Evolutionary conservation across 2,888 invertebrate genomes (phyloP).

Genomic region (Trachelus tabidus): DNA sequence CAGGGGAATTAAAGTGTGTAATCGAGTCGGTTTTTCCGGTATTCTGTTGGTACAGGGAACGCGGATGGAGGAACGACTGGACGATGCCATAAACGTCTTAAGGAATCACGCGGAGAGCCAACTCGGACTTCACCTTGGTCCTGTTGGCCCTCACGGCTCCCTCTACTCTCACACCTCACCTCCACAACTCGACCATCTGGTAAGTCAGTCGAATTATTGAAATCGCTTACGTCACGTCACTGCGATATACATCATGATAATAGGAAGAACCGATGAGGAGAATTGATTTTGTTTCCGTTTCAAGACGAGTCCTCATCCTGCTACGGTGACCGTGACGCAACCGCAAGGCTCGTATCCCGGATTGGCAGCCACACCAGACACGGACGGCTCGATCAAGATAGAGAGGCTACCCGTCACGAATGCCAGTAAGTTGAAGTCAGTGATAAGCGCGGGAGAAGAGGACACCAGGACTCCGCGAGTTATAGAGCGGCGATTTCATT

Average conservation of each 20-base stretch:
- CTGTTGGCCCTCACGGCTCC: conserved; percentile 68
- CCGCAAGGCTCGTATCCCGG: conserved; percentile 66
- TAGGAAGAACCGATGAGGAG: too few species aligned
- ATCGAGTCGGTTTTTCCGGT: conserved; percentile 53
- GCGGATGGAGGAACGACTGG: conserved; percentile 93
- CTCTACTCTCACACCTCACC: conserved; percentile 69
- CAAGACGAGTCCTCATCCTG: conserved; percentile 66
- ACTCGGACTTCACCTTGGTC: conserved; percentile 66
- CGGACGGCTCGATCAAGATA: conserved; percentile 75
- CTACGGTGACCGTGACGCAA: conserved; percentile 62
- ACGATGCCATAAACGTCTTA: conserved; percentile 95
- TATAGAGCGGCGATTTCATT: background rate
- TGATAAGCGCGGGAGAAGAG: background rate
- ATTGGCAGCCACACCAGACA: conserved; percentile 68
- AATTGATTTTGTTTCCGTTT: conserved; percentile 22
- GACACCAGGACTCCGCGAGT: too few species aligned
- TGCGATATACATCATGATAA: too few species aligned
- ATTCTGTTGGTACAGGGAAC: conserved; percentile 76
- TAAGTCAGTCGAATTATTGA: conserved; percentile 40
- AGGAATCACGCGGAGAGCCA: conserved; percentile 95
- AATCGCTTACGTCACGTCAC: too few species aligned
- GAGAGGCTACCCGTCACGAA: conserved; percentile 73
- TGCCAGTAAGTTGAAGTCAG: conserved; percentile 69
- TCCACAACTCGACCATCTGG: conserved; percentile 68
- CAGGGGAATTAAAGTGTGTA: conserved; percentile 41